Percentiles rank a stretch among this genome's conserved stretches.
Conservation (phyloP, 1,140 invertebrate genomes). For the Drosophila carrolli region DNA sequence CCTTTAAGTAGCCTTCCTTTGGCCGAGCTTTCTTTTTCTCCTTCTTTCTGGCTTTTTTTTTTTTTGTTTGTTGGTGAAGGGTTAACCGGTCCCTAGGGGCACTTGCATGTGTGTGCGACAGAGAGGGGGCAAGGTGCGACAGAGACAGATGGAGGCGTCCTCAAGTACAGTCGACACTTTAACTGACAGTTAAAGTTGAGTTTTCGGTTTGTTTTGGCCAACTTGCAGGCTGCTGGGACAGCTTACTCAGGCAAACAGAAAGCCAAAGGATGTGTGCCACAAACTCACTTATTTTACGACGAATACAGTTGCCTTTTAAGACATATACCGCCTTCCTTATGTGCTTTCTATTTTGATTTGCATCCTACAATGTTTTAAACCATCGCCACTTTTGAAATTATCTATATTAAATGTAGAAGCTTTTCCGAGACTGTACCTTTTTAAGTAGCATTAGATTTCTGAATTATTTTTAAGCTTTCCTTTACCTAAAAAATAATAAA, state of each 20-base stretch:
- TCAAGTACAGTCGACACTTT: slow-evolving; percentile 76
- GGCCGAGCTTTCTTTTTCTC: slow-evolving; percentile 31
- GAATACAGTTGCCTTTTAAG: neutral
- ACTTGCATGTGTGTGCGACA: slow-evolving; percentile 19
- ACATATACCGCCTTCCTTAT: too few species aligned
- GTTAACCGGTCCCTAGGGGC: slow-evolving; percentile 73
- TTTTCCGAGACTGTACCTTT: too few species aligned
- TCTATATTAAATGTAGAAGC: too few species aligned
- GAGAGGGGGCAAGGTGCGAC: slow-evolving; percentile 14
- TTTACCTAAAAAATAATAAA: too few species aligned
- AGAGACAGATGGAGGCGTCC: slow-evolving; percentile 35
- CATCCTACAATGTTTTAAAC: too few species aligned
- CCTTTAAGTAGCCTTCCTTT: slow-evolving; percentile 71
- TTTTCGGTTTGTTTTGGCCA: slow-evolving; percentile 42
- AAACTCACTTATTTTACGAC: slow-evolving; percentile 8
- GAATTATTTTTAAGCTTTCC: too few species aligned
- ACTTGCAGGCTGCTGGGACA: slow-evolving; percentile 7
- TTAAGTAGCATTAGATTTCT: too few species aligned
- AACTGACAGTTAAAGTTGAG: slow-evolving; percentile 72
- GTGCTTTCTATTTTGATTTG: too few species aligned
- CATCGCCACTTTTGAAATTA: too few species aligned
- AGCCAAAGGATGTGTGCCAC: slow-evolving; percentile 1
- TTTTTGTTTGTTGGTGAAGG: slow-evolving; percentile 39
- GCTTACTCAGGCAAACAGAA: neutral
- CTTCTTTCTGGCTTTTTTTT: neutral